These are phyloP conservation scores for Arothron firmamentum DNA, from an alignment of 2,113 vertebrate genomes.

Conservation along the genomic window DNA sequence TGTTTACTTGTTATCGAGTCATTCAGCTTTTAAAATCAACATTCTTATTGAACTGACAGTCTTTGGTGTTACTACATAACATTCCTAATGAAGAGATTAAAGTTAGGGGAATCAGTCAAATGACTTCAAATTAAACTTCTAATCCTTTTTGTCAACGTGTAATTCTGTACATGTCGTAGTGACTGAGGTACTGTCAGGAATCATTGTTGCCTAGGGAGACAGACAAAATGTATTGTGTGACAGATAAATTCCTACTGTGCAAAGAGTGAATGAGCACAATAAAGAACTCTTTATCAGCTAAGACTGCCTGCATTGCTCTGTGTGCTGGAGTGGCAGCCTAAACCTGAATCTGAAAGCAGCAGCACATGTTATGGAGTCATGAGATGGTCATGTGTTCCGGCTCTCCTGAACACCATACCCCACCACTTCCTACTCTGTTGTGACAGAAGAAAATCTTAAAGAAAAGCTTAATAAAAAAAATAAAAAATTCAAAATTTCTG, in stretches of 20 bases:
- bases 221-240: slow-evolving; percentile 3
- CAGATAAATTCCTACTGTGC: neutral
- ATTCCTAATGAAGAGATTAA: slow-evolving; percentile 22
- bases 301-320: slow-evolving; percentile 28
- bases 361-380: slow-evolving; percentile 50
- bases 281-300: neutral
- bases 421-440: slow-evolving; percentile 21
- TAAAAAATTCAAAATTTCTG: slow-evolving; percentile 31
- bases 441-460: neutral
- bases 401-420: slow-evolving; percentile 6
- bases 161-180: slow-evolving; percentile 4
- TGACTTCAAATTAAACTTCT: slow-evolving; percentile 2
- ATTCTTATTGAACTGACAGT: slow-evolving; percentile 22
- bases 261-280: neutral
- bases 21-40: slow-evolving; percentile 6
- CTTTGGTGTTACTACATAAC: slow-evolving; percentile 58
- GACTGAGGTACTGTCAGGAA: slow-evolving; percentile 13
- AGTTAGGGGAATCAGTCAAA: slow-evolving; percentile 19
- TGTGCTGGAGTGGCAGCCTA: slow-evolving; percentile 12
- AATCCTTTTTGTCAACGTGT: slow-evolving; percentile 1
- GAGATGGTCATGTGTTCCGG: slow-evolving; percentile 52
- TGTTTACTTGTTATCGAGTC: slow-evolving; percentile 2
- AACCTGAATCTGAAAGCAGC: slow-evolving; percentile 18
- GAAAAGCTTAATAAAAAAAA: slow-evolving; percentile 49
- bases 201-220: slow-evolving; percentile 5